A percentile compares a stretch with the other conserved stretches of the same genome.
Conservation (phyloP, 1,140 invertebrate species). For the Aphelinus certus region DNA sequence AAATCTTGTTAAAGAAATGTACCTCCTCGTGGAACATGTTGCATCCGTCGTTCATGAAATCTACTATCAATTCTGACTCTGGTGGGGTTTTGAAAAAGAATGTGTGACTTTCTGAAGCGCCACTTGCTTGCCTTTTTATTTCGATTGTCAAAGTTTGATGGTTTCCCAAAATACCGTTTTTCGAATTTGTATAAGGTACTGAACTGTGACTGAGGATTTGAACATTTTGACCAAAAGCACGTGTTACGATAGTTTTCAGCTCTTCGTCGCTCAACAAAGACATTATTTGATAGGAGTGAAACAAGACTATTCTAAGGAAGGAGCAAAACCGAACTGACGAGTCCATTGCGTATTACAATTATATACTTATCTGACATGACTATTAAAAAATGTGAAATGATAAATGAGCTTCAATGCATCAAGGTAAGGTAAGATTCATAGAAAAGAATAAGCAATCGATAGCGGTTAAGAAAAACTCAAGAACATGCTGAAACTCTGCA, state of each 20-base stretch:
- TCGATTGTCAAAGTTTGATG: background rate
- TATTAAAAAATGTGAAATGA: no score
- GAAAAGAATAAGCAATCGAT: no score
- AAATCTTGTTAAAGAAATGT: slow-evolving; percentile 9
- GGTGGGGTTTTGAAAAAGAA: slow-evolving; percentile 20
- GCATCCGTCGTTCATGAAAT: background rate
- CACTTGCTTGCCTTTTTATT: background rate
- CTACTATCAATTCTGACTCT: background rate
- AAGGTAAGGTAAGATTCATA: no score
- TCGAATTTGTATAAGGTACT: background rate
- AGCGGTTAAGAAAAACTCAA: no score
- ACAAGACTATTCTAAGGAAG: no score
- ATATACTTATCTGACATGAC: no score
- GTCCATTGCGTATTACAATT: no score
- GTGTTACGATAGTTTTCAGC: background rate
- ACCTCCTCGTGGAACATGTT: slow-evolving; percentile 11
- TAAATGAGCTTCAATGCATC: no score
- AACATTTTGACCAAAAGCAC: background rate
- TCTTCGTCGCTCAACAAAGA: background rate
- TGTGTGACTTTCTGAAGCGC: background rate
- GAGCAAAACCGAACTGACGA: no score
- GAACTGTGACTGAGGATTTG: slow-evolving; percentile 12
- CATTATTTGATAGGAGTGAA: background rate
- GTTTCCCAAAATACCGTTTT: slow-evolving; percentile 16
- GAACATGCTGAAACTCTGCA: no score